Evolutionary conservation across 2,113 vertebrate species (phyloP).

Genomic region (Chiloscyllium plagiosum): DNA sequence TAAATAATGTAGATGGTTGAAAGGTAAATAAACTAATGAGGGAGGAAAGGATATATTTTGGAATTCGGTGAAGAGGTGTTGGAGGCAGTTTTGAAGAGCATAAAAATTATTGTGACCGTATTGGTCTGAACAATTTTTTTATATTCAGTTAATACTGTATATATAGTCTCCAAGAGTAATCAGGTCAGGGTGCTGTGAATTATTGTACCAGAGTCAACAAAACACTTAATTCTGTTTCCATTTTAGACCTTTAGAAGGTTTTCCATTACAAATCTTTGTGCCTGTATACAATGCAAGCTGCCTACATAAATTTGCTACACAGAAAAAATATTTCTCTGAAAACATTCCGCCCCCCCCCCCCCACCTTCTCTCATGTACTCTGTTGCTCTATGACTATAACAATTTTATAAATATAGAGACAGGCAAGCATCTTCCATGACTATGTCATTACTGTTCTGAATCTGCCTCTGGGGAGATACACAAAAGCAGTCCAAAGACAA

Average conservation of each 20-base stretch:
- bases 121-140: background rate
- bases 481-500: background rate
- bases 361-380: background rate
- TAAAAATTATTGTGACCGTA: background rate
- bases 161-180: background rate
- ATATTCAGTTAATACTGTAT: background rate
- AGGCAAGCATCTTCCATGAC: background rate
- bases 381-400: background rate
- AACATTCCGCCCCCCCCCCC: no score
- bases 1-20: background rate
- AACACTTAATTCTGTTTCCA: background rate
- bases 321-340: background rate
- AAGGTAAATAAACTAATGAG: background rate
- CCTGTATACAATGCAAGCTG: background rate
- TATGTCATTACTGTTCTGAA: background rate
- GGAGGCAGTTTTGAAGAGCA: background rate
- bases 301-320: background rate
- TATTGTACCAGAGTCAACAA: background rate
- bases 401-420: background rate
- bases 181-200: background rate
- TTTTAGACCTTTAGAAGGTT: background rate
- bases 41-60: background rate
- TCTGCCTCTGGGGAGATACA: background rate
- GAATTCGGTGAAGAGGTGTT: background rate
- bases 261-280: background rate